phyloP scores from a whole-genome alignment of 2,888 invertebrate genomes.

The Exocentrus adspersus region DNA sequence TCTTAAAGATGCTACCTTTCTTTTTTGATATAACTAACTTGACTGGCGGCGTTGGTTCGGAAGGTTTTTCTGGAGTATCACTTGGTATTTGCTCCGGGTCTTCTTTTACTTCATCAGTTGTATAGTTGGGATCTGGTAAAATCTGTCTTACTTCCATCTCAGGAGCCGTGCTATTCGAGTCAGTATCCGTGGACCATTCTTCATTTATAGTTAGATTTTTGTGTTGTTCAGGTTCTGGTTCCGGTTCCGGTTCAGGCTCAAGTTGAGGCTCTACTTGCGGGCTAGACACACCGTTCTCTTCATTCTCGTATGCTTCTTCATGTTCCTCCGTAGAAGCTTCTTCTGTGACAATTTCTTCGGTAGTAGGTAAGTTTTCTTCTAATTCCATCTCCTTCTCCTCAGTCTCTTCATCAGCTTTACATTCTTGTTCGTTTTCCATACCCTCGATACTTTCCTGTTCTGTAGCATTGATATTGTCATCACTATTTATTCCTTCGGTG shows the following conservation, averaged over 20 bases:
- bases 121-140: slow-evolving; percentile 40
- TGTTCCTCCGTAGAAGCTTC: slow-evolving; percentile 49
- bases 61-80: slow-evolving; percentile 55
- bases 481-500: slow-evolving; percentile 23
- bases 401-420: slow-evolving; percentile 53
- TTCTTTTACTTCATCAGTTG: slow-evolving; percentile 45
- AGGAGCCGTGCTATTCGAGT: slow-evolving; percentile 54
- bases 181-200: slow-evolving; percentile 56
- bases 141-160: slow-evolving; percentile 53
- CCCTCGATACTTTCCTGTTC: slow-evolving; percentile 51
- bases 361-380: slow-evolving; percentile 21
- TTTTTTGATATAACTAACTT: slow-evolving; percentile 82
- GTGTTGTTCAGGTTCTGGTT: slow-evolving; percentile 20
- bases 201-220: slow-evolving; percentile 48
- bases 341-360: slow-evolving; percentile 39
- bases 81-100: slow-evolving; percentile 57
- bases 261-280: slow-evolving; percentile 33
- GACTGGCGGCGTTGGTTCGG: slow-evolving; percentile 61
- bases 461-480: slow-evolving; percentile 1
- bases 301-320: slow-evolving; percentile 29
- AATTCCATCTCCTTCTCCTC: slow-evolving; percentile 27
- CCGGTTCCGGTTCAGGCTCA: slow-evolving; percentile 26
- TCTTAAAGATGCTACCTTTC: slow-evolving; percentile 91
- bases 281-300: slow-evolving; percentile 16
- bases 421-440: slow-evolving; percentile 55